Evolutionary conservation across 2,113 vertebrate species (phyloP), one percentile per base, ranked within the genome.

Genomic region (Promerops cafer): DNA sequence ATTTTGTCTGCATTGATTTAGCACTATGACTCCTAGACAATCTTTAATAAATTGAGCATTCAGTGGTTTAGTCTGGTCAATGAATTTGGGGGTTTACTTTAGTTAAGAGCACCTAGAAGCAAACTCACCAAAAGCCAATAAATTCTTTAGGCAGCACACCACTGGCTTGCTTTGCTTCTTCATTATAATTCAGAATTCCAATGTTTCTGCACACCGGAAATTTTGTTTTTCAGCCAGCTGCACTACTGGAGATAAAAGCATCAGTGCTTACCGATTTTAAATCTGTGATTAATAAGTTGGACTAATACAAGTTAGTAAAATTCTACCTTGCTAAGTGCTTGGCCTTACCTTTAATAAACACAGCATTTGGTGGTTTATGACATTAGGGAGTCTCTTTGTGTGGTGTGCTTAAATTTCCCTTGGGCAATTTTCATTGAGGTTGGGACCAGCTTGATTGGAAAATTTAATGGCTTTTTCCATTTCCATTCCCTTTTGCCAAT

Each of bases 381-480:
- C 60, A 45, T 86, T 45, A 71, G 22, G 30, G 76, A 50, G 17
- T n/a, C 86, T 84, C 42, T 60, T 64, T 66, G 35, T 69, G 61
- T 39, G 22, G 13, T 61, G 37, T 85, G 83, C 64, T 92, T 89
- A 60, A 50, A 82, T 87, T 89, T 87, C 72, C 90, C 21, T 37
- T n/a, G 72, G 75, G 83, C 39, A 70, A n/a, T 90, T 88, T 72
- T 83, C 74, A 92, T 37, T 59, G 60, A 83, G 56, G 72, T 65
- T 76, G 57, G 14, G 83, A 70, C 49, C 44, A 76, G 49, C 64
- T 92, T 65, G 83, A 83, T 76, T 92, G 83, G 91, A 89, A 93
- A 95, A 93, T 88, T 52, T 75, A 69, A 94, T 88, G 70, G 79
- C 71, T 87, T 90, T 94, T 94, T 90, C 79, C 26, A 20, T 93